Evolutionary conservation across 2,888 invertebrate genomes (phyloP), one percentile per base, ranked within the genome.

Genomic region (Agriopis leucophaearia): DNA sequence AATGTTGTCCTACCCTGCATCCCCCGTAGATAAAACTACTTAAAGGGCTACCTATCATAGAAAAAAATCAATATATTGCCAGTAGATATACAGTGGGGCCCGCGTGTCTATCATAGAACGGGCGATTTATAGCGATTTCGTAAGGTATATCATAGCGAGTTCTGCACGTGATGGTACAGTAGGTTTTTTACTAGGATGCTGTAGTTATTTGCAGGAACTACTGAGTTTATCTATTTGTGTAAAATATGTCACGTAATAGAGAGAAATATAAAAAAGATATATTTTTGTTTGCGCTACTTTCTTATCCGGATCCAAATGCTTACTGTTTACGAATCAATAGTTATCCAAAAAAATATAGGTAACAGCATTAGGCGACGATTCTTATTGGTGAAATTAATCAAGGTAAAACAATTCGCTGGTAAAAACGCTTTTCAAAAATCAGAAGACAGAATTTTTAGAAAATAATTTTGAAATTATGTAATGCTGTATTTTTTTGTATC

Each of bases 31-130:
- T 73, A 67, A 78, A 78, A 78, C 71, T 72, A 76, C 75, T 80
- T 78, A 77, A 78, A 84, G 75, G 79, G 78, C 78, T 76, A 75
- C 75, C 72, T 78, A 81, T 81, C 77, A 78, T 73, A 74, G 72
- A n/a, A 69, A 76, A 81, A 85, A 86, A 85, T 85, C 87, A 83
- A 85, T 87, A 84, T 77, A 81, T 79, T 78, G 75, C 76, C 74
- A 72, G 79, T 77, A 80, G 78, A 81, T 75, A 75, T 78, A 78
- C 66, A 60, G 78, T 78, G 78, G 81, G 82, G 74, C 72, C 74
- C 68, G 74, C 66, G 74, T 80, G 78, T 78, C 81, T 80, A 74
- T 81, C 78, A 80, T 78, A 76, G 71, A 67, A 71, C 51, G 70
- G 59, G 75, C 75, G 78, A 83, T 83, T 84, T 83, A 74, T 80